Percentiles rank a stretch among this genome's conserved stretches.
These are phyloP conservation scores for Melieria picta DNA, from an alignment of 2,888 invertebrate species.

Conservation along the genomic window DNA sequence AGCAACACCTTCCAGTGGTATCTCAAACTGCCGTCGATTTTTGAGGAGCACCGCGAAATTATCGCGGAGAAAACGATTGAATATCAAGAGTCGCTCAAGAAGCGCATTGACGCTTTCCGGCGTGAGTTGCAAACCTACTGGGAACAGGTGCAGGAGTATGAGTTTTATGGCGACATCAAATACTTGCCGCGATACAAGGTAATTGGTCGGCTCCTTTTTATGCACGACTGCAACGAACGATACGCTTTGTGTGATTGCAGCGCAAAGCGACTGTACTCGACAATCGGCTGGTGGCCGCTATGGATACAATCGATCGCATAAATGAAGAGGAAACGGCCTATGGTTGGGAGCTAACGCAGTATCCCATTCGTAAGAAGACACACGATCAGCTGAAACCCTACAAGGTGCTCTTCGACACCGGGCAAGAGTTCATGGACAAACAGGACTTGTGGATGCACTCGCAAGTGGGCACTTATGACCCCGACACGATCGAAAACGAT, in stretches of 20 bases:
- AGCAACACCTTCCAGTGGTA: slow-evolving; percentile 91
- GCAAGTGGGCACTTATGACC: slow-evolving; percentile 84
- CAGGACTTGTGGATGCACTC: slow-evolving; percentile 86
- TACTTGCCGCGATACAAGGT: slow-evolving; percentile 82
- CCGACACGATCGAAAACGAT: slow-evolving; percentile 82
- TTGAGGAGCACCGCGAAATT: slow-evolving; percentile 84
- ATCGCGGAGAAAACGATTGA: slow-evolving; percentile 84
- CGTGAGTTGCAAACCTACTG: slow-evolving; percentile 84
- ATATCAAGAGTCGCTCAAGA: slow-evolving; percentile 84
- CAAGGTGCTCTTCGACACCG: slow-evolving; percentile 88
- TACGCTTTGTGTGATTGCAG: not conserved
- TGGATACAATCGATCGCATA: slow-evolving; percentile 84
- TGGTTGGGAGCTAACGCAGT: slow-evolving; percentile 88
- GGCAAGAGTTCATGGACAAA: slow-evolving; percentile 85
- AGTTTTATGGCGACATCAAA: slow-evolving; percentile 86
- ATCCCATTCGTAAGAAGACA: slow-evolving; percentile 82
- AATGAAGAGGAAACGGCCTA: slow-evolving; percentile 92
- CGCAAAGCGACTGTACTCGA: slow-evolving; percentile 82
- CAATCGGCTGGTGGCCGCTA: slow-evolving; percentile 72
- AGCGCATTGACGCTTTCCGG: slow-evolving; percentile 81
- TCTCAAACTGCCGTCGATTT: slow-evolving; percentile 79
- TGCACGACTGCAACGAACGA: not conserved
- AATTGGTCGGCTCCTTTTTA: slow-evolving; percentile 45
- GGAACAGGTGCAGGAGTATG: slow-evolving; percentile 84
- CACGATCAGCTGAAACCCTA: slow-evolving; percentile 86